Percentiles rank a stretch among this genome's conserved stretches.
Conservation (phyloP, 2,888 invertebrate genomes). For the Poecilus cupreus region DNA sequence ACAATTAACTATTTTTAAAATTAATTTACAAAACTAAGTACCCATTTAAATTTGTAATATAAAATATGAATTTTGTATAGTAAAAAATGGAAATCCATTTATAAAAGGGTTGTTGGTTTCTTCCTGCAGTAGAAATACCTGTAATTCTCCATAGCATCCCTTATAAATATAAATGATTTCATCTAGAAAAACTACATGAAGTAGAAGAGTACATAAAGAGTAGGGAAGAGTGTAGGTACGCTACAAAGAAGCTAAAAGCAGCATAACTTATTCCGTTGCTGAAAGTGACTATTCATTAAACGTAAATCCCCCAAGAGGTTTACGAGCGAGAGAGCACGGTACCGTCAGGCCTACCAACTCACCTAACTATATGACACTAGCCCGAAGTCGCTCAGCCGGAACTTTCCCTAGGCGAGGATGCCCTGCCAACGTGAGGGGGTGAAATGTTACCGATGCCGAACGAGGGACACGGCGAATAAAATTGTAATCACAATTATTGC, state of each 20-base stretch:
- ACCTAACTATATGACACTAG: constrained; percentile 47
- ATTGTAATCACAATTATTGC: too few species aligned
- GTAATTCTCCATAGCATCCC: background rate
- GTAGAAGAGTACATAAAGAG: constrained; percentile 21
- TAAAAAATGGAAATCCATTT: too few species aligned
- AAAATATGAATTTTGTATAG: too few species aligned
- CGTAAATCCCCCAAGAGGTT: constrained; percentile 54
- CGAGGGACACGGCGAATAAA: too few species aligned
- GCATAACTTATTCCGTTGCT: constrained; percentile 54
- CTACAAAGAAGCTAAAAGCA: constrained; percentile 36
- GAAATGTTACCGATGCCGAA: constrained; percentile 39
- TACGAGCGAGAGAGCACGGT: constrained; percentile 43
- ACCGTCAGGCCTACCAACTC: constrained; percentile 39
- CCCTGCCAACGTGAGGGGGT: constrained; percentile 36
- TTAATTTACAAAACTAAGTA: too few species aligned
- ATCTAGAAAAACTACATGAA: background rate
- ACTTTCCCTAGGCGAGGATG: constrained; percentile 39
- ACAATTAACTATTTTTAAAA: too few species aligned
- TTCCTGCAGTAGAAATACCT: too few species aligned
- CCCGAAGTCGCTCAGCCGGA: constrained; percentile 17
- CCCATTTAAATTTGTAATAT: too few species aligned
- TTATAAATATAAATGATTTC: constrained; percentile 39
- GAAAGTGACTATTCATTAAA: constrained; percentile 59
- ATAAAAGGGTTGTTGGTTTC: too few species aligned
- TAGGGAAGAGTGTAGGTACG: background rate